Base-by-base conservation (phyloP, 2,888 invertebrate genomes). In the Pristionchus mayeri region DNA sequence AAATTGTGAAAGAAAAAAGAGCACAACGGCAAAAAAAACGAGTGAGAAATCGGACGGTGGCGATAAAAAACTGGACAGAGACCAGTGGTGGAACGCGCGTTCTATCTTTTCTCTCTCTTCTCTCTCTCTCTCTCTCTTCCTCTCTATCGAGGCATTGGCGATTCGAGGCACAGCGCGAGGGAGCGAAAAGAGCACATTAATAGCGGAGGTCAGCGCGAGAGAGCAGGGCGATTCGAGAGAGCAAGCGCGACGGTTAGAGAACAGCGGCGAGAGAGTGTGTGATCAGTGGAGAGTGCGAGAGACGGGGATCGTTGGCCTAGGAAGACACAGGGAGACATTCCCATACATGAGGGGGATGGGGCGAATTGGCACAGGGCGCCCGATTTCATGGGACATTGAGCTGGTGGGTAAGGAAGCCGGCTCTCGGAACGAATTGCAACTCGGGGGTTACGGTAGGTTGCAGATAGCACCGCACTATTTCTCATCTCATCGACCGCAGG, bases 351-450 rank as follows among this genome's bases (percentile, higher is more conserved):
- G 57, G n/a, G 24, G 57, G 7, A 34, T 2, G 27, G 30, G 60
- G 7, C 13, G 34, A 63, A 63, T 63, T 63, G 63, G 34, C 63
- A 63, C 34, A 63, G 24, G 21, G 57, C 30, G 13, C 21, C 16
- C 67, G 60, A 63, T 67, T 67, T 67, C 40, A 67, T 37, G 67
- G 67, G 6, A 67, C 67, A 67, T 34, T 67, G 67, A 11, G 37
- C 60, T n/a, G 24, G 24, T 2, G 2, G n/a, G n/a, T n/a, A n/a
- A n/a, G n/a, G n/a, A n/a, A n/a, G n/a, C n/a, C n/a, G n/a, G n/a
- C n/a, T n/a, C 40, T 9, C 7, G 37, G n/a, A 21, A 37, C 3
- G 37, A 37, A 37, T 9, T 34, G 67, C 37, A 30, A 60, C 60
- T 30, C 1, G 6, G 16, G 60, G 30, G 13, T 44, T 13, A 44